These are phyloP conservation scores for Lasioglossum vierecki DNA, from an alignment of 2,888 invertebrate species.

Conservation along the genomic window DNA sequence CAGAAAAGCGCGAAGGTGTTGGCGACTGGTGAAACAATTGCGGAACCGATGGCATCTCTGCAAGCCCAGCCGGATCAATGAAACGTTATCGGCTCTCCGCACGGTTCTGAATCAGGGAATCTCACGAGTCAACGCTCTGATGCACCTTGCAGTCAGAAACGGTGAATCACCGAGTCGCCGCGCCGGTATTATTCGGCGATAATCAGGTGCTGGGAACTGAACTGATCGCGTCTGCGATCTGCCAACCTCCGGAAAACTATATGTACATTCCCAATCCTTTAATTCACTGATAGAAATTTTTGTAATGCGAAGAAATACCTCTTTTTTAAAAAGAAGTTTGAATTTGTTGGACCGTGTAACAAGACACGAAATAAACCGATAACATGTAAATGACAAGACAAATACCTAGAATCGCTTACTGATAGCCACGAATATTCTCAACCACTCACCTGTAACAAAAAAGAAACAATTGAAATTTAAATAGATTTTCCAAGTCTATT, in stretches of 20 bases:
- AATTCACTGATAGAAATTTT: not conserved
- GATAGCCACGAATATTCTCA: too few species aligned
- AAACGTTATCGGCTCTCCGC: conserved; percentile 49
- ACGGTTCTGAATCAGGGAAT: conserved; percentile 53
- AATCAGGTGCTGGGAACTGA: conserved; percentile 22
- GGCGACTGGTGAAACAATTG: conserved; percentile 36
- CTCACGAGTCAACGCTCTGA: conserved; percentile 62
- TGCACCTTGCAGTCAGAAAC: conserved; percentile 56
- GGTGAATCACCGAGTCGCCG: conserved; percentile 61
- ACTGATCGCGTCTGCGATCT: conserved; percentile 13
- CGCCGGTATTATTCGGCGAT: conserved; percentile 50
- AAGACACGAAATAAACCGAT: too few species aligned
- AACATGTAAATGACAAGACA: too few species aligned
- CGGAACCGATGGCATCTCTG: conserved; percentile 5
- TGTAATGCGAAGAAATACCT: conserved; percentile 20
- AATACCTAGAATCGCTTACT: conserved; percentile 21
- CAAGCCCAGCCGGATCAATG: conserved; percentile 39
- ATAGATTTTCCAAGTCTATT: not conserved
- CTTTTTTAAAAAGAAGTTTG: too few species aligned
- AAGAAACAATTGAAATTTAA: not conserved
- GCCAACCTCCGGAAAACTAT: not conserved
- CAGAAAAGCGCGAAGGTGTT: not conserved
- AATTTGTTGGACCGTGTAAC: too few species aligned
- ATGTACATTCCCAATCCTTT: not conserved
- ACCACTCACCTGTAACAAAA: conserved; percentile 52